Base-by-base conservation (phyloP, 23 tunicate genomes). In the Styela clava region DNA sequence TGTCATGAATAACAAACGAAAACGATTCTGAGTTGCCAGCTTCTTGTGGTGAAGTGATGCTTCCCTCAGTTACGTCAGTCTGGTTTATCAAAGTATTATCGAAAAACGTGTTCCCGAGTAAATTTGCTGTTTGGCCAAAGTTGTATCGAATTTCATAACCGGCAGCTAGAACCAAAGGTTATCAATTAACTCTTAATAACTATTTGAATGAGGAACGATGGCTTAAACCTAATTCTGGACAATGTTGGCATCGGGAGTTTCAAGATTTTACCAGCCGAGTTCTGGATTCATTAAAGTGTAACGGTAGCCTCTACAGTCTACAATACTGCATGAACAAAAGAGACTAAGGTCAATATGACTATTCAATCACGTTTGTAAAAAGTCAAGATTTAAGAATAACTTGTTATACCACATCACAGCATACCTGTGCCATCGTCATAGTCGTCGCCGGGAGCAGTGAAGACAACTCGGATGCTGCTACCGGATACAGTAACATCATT, bases 381-480 rank as follows among this genome's bases (percentile, higher is more conserved):
- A n/a, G n/a, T n/a, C n/a, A n/a, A n/a, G n/a, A n/a, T n/a, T n/a
- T n/a, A n/a, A n/a, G n/a, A n/a, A n/a, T n/a, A n/a, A n/a, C n/a
- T n/a, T n/a, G n/a, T n/a, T n/a, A n/a, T n/a, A n/a, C n/a, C n/a
- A n/a, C n/a, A n/a, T n/a, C n/a, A n/a, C n/a, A n/a, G n/a, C 29
- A 52, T 62, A 88, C 94, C 94, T 18, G 69, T 83, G 24, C 87
- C 94, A 26, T n/a, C 64, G 73, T 88, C 94, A 29, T 30, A 88
- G 56, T 88, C 87, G 64, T 69, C 61, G n/a, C 94, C 94, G 25
- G 94, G 94, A 34, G 94, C 87, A 29, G 94, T 83, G 74, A 88
- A 88, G 23, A 23, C 44, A 27, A 88, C 18, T 37, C 24, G n/a
- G 1, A 88, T 61, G 5, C 86, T 82, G 3, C 44, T 26, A n/a